Conservation (phyloP, 2,888 invertebrate species). For the Callosobruchus maculatus region DNA sequence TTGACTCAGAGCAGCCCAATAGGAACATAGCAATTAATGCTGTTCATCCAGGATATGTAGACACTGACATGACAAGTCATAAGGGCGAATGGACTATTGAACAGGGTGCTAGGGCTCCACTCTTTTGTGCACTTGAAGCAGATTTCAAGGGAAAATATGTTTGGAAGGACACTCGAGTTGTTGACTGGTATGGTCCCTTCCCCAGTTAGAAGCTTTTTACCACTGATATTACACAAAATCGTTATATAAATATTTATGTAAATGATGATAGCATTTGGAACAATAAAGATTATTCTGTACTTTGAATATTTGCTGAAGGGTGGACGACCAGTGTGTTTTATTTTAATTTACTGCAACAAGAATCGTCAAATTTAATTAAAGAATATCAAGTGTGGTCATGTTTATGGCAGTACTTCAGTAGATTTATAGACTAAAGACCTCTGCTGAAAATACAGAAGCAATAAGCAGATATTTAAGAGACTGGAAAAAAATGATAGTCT, state of each 20-base stretch:
- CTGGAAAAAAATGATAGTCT: too few species aligned
- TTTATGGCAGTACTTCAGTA: too few species aligned
- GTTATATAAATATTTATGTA: not conserved
- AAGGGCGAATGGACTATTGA: slow-evolving; percentile 60
- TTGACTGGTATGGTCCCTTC: slow-evolving; percentile 52
- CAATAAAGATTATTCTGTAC: too few species aligned
- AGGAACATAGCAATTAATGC: slow-evolving; percentile 67
- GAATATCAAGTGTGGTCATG: too few species aligned
- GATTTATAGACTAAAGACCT: too few species aligned
- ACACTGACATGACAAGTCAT: slow-evolving; percentile 73
- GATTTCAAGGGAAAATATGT: slow-evolving; percentile 61
- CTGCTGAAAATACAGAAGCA: too few species aligned
- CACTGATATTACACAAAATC: not conserved
- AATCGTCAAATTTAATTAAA: too few species aligned
- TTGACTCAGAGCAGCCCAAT: slow-evolving; percentile 49
- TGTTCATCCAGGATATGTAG: slow-evolving; percentile 71
- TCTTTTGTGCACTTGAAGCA: slow-evolving; percentile 63
- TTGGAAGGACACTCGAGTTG: slow-evolving; percentile 58
- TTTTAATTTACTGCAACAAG: too few species aligned
- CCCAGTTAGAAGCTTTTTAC: not conserved
- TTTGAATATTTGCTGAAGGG: too few species aligned
- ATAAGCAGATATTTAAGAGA: too few species aligned
- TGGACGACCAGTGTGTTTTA: too few species aligned
- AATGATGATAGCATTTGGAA: too few species aligned
- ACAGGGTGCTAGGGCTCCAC: slow-evolving; percentile 57